Evolutionary conservation across 2,888 invertebrate genomes (phyloP).

Genomic region (Rosalia funebris): DNA sequence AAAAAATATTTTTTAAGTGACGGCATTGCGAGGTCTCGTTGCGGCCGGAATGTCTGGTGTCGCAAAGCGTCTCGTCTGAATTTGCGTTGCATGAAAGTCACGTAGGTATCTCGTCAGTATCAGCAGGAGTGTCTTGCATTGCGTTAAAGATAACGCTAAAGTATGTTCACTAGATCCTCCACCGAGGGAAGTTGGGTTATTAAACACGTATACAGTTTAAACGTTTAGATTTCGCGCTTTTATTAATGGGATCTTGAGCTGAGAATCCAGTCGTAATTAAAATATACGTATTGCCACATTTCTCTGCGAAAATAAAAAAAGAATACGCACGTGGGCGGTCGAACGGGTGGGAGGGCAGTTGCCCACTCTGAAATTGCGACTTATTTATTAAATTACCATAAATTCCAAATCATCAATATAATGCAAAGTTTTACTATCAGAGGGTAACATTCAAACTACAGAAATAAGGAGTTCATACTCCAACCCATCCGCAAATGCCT

Average conservation of each 20-base stretch:
- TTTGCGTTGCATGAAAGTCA: conserved; percentile 1
- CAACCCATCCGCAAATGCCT: too few relatives aligned
- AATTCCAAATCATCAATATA: too few relatives aligned
- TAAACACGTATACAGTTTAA: not conserved
- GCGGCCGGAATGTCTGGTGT: not conserved
- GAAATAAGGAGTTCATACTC: too few relatives aligned
- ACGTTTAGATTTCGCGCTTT: not conserved
- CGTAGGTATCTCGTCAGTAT: conserved; percentile 3
- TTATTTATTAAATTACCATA: too few relatives aligned
- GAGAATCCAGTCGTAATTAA: not conserved
- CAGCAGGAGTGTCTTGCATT: conserved; percentile 4
- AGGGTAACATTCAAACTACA: too few relatives aligned
- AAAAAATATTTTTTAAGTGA: not conserved
- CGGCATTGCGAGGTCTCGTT: not conserved
- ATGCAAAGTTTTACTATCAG: too few relatives aligned
- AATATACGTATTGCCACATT: too few relatives aligned
- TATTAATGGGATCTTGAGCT: not conserved
- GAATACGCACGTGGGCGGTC: too few relatives aligned
- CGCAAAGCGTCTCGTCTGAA: not conserved
- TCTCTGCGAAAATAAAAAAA: too few relatives aligned
- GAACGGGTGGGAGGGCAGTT: too few relatives aligned
- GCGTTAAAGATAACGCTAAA: not conserved
- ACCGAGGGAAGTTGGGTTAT: not conserved
- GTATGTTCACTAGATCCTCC: not conserved
- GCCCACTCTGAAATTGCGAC: too few relatives aligned